These are phyloP conservation scores for Heliconius eleuchia DNA, from an alignment of 1,140 invertebrate genomes.

Conservation along the genomic window DNA sequence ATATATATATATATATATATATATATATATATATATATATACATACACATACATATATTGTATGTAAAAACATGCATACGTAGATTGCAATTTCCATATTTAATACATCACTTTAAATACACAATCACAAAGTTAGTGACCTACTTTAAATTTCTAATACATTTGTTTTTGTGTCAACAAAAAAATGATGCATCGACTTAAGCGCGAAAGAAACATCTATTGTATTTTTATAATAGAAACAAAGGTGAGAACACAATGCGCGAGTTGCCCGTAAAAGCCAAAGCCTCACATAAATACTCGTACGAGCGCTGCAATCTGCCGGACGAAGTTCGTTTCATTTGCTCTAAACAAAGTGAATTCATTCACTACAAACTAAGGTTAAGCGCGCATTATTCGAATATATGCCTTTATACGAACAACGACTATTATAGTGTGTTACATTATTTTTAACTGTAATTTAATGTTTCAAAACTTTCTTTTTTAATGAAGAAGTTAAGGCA, in stretches of 20 bases:
- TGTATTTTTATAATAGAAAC: conserved; percentile 8
- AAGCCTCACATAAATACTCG: conserved; percentile 8
- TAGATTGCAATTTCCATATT: no score
- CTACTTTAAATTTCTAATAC: background rate
- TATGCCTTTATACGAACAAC: background rate
- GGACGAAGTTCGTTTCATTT: conserved; percentile 11
- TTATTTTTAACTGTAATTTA: background rate
- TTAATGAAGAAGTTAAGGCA: no score
- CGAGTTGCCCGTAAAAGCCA: conserved; percentile 5
- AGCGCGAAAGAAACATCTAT: background rate
- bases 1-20: no score
- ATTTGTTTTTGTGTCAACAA: background rate
- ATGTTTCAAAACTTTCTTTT: background rate
- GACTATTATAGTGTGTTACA: background rate
- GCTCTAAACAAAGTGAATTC: conserved; percentile 15
- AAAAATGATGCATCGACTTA: conserved; percentile 14
- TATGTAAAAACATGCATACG: no score
- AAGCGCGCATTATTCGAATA: conserved; percentile 9
- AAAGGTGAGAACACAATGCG: background rate
- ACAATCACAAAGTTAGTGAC: background rate
- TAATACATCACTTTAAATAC: no score
- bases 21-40: no score
- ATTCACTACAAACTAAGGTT: conserved; percentile 8
- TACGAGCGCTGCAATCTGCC: conserved; percentile 8
- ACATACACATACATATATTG: no score